phyloP scores from a whole-genome alignment of 2,113 vertebrate genomes.

The Acrocephalus arundinaceus region DNA sequence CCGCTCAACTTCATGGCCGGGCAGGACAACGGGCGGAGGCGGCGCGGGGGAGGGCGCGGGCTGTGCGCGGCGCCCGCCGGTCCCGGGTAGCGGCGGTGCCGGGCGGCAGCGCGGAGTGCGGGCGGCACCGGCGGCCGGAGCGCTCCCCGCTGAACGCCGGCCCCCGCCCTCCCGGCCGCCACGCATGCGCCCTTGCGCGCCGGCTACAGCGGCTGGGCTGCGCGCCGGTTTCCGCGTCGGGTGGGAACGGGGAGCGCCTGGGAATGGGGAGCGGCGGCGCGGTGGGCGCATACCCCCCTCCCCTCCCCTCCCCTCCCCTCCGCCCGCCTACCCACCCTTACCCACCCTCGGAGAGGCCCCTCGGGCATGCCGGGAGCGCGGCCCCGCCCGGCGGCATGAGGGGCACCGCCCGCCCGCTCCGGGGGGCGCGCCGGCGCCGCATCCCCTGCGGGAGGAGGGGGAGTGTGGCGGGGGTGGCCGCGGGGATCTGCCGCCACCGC shows the following conservation, averaged over 20 bases:
- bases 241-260: not conserved
- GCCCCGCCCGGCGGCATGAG: not conserved
- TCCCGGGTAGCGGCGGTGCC: no score
- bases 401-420: not conserved
- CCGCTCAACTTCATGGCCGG: constrained; percentile 79
- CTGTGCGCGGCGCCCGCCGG: no score
- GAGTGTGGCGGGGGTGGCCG: rapidly evolving
- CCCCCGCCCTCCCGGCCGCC: constrained; percentile 23
- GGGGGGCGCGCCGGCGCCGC: rapidly evolving
- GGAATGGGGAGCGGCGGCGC: not conserved
- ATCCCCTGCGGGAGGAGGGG: no score
- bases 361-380: not conserved
- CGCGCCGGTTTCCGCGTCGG: not conserved
- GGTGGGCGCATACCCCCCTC: no score
- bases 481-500: rapidly evolving
- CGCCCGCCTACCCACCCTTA: not conserved
- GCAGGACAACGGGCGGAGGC: not conserved
- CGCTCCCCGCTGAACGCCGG: not conserved
- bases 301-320: not conserved
- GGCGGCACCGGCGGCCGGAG: not conserved
- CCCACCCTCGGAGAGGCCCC: not conserved
- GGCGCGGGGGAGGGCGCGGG: not conserved
- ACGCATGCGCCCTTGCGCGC: constrained; percentile 18
- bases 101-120: not conserved
- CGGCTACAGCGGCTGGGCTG: not conserved